Conservation (phyloP, 2,888 invertebrate genomes). For the Orgyia antiqua region DNA sequence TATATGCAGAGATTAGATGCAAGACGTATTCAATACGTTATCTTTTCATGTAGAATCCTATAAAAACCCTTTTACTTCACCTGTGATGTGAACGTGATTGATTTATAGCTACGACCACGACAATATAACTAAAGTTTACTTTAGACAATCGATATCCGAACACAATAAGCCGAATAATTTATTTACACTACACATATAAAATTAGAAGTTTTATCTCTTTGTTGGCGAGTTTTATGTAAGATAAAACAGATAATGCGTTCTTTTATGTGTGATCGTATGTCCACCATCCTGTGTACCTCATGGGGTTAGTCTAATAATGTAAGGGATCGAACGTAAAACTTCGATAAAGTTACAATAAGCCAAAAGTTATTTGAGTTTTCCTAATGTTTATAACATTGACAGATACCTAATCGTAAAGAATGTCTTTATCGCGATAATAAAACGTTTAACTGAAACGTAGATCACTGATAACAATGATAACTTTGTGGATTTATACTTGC, state of each 20-base stretch:
- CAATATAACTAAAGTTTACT: slow-evolving; percentile 62
- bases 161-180: slow-evolving; percentile 66
- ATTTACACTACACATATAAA: slow-evolving; percentile 64
- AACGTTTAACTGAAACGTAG: slow-evolving; percentile 31
- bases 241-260: slow-evolving; percentile 70
- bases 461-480: slow-evolving; percentile 33
- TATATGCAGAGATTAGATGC: slow-evolving; percentile 22
- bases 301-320: slow-evolving; percentile 36
- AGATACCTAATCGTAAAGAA: slow-evolving; percentile 37
- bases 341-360: slow-evolving; percentile 16
- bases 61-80: slow-evolving; percentile 62
- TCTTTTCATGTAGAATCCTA: slow-evolving; percentile 42
- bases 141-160: slow-evolving; percentile 53
- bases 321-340: slow-evolving; percentile 7
- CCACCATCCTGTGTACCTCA: slow-evolving; percentile 40
- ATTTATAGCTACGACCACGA: slow-evolving; percentile 54
- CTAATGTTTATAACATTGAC: slow-evolving; percentile 27
- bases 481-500: slow-evolving; percentile 23
- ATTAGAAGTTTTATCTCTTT: slow-evolving; percentile 68
- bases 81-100: slow-evolving; percentile 53
- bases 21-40: slow-evolving; percentile 46
- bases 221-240: slow-evolving; percentile 61
- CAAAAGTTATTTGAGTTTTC: slow-evolving; percentile 24
- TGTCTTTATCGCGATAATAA: slow-evolving; percentile 41
- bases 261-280: slow-evolving; percentile 58